Conservation (phyloP, 2,888 invertebrate genomes). For the Boloria selene region DNA sequence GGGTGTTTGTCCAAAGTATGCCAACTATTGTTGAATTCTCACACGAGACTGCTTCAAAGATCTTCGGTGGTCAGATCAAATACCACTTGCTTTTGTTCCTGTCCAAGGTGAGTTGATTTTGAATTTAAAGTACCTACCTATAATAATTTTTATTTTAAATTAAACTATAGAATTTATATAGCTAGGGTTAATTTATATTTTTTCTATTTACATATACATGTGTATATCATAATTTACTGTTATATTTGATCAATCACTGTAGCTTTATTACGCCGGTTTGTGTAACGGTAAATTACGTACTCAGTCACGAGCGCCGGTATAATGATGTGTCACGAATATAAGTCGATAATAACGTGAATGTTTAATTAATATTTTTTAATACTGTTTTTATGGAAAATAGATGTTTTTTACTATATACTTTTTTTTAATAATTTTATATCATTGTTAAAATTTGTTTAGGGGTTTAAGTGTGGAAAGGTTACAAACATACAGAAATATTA, state of each 20-base stretch:
- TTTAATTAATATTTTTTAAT: too few relatives aligned
- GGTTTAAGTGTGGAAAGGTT: too few relatives aligned
- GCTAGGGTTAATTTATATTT: too few relatives aligned
- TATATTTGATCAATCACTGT: constrained; percentile 9
- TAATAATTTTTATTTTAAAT: neutral
- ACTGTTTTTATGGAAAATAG: too few relatives aligned
- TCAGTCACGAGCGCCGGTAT: neutral
- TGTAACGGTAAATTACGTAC: constrained; percentile 4
- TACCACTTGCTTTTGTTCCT: constrained; percentile 97
- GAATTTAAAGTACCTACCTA: neutral
- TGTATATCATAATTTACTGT: neutral
- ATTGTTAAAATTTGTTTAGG: too few relatives aligned
- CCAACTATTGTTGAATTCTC: constrained; percentile 98
- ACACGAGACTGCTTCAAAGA: constrained; percentile 98
- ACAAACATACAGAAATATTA: too few relatives aligned
- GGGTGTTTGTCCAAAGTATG: constrained; percentile 91
- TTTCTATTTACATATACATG: neutral
- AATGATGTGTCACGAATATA: neutral
- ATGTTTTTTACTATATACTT: too few relatives aligned
- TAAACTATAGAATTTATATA: too few relatives aligned
- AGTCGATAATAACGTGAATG: neutral
- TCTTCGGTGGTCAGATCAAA: constrained; percentile 99
- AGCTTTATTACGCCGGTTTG: neutral
- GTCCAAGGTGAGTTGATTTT: constrained; percentile 84
- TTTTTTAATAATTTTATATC: too few relatives aligned